Percentiles rank a stretch among this genome's conserved stretches.
Evolutionary conservation across 2,888 invertebrate genomes (phyloP).

Genomic region (Anorthoa munda): DNA sequence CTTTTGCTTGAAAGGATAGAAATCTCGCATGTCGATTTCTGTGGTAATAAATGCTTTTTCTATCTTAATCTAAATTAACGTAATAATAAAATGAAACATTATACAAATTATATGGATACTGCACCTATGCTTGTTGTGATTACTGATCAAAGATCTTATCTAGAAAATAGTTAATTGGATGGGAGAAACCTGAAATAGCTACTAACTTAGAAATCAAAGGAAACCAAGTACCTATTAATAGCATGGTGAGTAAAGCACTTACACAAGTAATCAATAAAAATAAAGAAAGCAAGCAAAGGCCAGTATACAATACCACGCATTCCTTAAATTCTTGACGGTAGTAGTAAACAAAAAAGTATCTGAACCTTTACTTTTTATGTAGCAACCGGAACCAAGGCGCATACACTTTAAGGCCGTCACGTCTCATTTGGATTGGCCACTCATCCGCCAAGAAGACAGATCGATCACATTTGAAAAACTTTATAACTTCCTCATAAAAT

Average conservation of each 20-base stretch:
- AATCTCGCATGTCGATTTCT: background rate
- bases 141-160: background rate
- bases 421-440: slow-evolving; percentile 51
- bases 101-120: too few relatives aligned
- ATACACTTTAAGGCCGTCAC: slow-evolving; percentile 53
- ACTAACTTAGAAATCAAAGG: slow-evolving; percentile 41
- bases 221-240: slow-evolving; percentile 35
- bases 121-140: too few relatives aligned
- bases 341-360: slow-evolving; percentile 17
- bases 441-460: slow-evolving; percentile 50
- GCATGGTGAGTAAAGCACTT: slow-evolving; percentile 23
- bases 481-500: slow-evolving; percentile 60
- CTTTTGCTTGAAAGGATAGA: background rate
- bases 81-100: too few relatives aligned
- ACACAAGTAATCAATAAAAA: slow-evolving; percentile 31
- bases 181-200: slow-evolving; percentile 24
- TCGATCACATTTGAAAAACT: slow-evolving; percentile 52
- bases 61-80: too few relatives aligned
- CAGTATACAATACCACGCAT: slow-evolving; percentile 28
- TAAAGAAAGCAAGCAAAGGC: slow-evolving; percentile 9
- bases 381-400: slow-evolving; percentile 47
- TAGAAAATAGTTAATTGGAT: slow-evolving; percentile 26
- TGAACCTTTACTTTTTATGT: slow-evolving; percentile 33
- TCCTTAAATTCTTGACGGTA: slow-evolving; percentile 18
- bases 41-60: too few relatives aligned